These are phyloP conservation scores for Phortica variegata DNA, from an alignment of 1,140 invertebrate genomes.

Conservation along the genomic window DNA sequence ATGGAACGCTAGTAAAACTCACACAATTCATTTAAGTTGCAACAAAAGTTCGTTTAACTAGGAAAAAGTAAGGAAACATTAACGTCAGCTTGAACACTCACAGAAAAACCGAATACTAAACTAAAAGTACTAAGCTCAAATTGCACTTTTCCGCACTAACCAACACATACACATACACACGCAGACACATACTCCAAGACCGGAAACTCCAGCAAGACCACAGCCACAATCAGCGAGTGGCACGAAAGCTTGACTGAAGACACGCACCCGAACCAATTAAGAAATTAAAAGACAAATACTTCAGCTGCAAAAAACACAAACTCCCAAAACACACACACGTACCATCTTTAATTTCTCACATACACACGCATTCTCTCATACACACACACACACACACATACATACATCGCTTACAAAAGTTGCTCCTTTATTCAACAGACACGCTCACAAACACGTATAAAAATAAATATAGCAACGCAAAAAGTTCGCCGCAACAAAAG, in stretches of 20 bases:
- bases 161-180: constrained; percentile 8
- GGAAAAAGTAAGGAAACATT: constrained; percentile 3
- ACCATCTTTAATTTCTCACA: constrained; percentile 35
- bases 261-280: constrained; percentile 42
- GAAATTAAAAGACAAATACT: constrained; percentile 52
- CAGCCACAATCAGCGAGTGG: background rate
- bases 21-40: too few species aligned
- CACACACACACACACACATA: constrained; percentile 1
- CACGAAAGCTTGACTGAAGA: constrained; percentile 10
- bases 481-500: constrained; percentile 34
- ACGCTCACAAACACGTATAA: background rate
- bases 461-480: constrained; percentile 1
- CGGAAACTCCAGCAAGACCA: background rate
- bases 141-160: constrained; percentile 22
- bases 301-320: constrained; percentile 12
- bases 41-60: background rate
- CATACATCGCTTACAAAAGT: too few species aligned
- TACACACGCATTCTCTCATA: constrained; percentile 7
- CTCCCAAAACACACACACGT: constrained; percentile 1
- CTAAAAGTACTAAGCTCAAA: constrained; percentile 16
- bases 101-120: too few species aligned
- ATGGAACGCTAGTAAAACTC: too few species aligned
- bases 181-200: background rate
- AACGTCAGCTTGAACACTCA: too few species aligned
- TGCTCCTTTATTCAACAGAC: too few species aligned